Conservation (phyloP, 2,888 invertebrate species). For the Hirudinaria manillensis region DNA sequence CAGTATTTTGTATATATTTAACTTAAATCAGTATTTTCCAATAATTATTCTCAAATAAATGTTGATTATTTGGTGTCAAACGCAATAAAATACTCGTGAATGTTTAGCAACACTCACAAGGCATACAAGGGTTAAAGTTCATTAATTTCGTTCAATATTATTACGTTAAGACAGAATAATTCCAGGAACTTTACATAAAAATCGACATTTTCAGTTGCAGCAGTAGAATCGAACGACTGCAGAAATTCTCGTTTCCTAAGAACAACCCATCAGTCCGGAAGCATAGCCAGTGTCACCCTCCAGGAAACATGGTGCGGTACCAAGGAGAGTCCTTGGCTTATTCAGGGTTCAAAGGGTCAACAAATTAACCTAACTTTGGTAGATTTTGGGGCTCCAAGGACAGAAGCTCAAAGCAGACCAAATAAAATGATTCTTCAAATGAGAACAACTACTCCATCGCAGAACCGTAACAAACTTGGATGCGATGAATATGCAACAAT, state of each 20-base stretch:
- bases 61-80: too few relatives aligned
- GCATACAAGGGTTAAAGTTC: too few relatives aligned
- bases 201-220: constrained; percentile 31
- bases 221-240: constrained; percentile 36
- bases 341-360: constrained; percentile 33
- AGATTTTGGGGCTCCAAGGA: constrained; percentile 32
- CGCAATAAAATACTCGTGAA: too few relatives aligned
- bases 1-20: too few relatives aligned
- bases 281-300: constrained; percentile 36
- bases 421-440: not conserved
- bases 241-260: constrained; percentile 30
- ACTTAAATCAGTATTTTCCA: too few relatives aligned
- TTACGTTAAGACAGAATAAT: too few relatives aligned
- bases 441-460: not conserved
- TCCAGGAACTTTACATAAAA: too few relatives aligned
- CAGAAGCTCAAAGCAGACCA: constrained; percentile 6
- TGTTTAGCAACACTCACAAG: too few relatives aligned
- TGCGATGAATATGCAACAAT: not conserved
- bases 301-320: constrained; percentile 35
- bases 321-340: constrained; percentile 36
- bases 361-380: constrained; percentile 34
- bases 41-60: too few relatives aligned
- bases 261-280: constrained; percentile 31
- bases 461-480: not conserved
- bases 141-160: too few relatives aligned